Percentiles rank a stretch among this genome's conserved stretches.
Conservation (phyloP, 2,797 vertebrate species). For the Crenuchus spilurus region DNA sequence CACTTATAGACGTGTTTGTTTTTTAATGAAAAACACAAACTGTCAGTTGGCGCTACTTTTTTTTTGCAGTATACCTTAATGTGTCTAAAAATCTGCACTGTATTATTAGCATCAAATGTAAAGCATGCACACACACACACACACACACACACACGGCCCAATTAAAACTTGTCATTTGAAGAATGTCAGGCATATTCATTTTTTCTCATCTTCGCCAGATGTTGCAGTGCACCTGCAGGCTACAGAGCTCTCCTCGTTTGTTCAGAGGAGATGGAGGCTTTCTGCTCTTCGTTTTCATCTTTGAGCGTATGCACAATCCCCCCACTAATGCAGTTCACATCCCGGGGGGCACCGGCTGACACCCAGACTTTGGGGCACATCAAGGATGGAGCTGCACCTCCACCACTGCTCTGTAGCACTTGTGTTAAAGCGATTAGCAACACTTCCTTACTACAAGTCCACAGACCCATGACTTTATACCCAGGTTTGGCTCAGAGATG, state of each 20-base stretch:
- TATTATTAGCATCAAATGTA: slow-evolving; percentile 21
- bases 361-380: slow-evolving; percentile 51
- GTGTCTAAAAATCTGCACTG: slow-evolving; percentile 9
- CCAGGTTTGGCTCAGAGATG: too few relatives aligned
- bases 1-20: too few relatives aligned
- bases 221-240: slow-evolving; percentile 86
- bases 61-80: not conserved
- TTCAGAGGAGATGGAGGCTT: slow-evolving; percentile 68
- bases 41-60: too few relatives aligned
- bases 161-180: slow-evolving; percentile 90
- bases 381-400: slow-evolving; percentile 56
- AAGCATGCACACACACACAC: slow-evolving; percentile 22
- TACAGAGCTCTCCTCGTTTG: slow-evolving; percentile 61
- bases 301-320: slow-evolving; percentile 70
- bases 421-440: slow-evolving; percentile 63
- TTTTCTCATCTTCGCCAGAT: slow-evolving; percentile 86
- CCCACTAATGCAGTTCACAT: slow-evolving; percentile 78
- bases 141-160: slow-evolving; percentile 63
- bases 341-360: slow-evolving; percentile 80
- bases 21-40: too few relatives aligned
- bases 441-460: too few relatives aligned
- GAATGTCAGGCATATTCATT: slow-evolving; percentile 87
- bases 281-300: slow-evolving; percentile 81
- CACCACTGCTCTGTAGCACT: slow-evolving; percentile 59
- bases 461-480: too few relatives aligned